Conservation (phyloP, 2,888 invertebrate genomes). For the Eudemis profundana region DNA sequence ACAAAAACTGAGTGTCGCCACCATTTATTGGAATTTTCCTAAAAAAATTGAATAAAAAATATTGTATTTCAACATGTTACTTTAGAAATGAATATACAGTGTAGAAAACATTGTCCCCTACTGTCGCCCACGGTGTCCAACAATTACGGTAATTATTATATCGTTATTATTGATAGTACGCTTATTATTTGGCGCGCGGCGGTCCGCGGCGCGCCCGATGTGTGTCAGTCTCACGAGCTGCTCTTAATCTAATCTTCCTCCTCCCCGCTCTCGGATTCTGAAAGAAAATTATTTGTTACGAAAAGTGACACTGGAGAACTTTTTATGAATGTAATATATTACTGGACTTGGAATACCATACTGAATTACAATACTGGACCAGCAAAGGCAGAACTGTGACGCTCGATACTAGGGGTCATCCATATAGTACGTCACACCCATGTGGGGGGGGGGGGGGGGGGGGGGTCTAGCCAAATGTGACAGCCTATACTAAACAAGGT, state of each 20-base stretch:
- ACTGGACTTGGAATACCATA: no score
- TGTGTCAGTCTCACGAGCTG: constrained; percentile 80
- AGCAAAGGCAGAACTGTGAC: no score
- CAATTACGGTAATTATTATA: constrained; percentile 58
- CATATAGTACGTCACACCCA: no score
- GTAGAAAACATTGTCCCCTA: constrained; percentile 65
- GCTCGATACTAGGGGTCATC: no score
- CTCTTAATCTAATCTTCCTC: constrained; percentile 83
- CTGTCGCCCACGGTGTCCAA: constrained; percentile 57
- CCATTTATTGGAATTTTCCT: constrained; percentile 83
- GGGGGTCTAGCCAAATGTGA: no score
- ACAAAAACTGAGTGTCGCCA: constrained; percentile 73
- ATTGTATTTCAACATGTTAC: constrained; percentile 83
- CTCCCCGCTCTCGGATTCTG: constrained; percentile 84
- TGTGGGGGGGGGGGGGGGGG: no score
- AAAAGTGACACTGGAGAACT: background rate
- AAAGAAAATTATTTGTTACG: constrained; percentile 12
- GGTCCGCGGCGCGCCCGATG: constrained; percentile 52
- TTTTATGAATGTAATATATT: no score
- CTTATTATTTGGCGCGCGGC: constrained; percentile 48
- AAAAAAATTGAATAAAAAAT: constrained; percentile 86
- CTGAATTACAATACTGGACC: no score
- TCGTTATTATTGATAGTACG: constrained; percentile 59
- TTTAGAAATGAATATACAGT: constrained; percentile 83
- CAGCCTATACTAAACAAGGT: no score